Evolutionary conservation across 2,113 vertebrate genomes (phyloP).

Genomic region (Tenrec ecaudatus): DNA sequence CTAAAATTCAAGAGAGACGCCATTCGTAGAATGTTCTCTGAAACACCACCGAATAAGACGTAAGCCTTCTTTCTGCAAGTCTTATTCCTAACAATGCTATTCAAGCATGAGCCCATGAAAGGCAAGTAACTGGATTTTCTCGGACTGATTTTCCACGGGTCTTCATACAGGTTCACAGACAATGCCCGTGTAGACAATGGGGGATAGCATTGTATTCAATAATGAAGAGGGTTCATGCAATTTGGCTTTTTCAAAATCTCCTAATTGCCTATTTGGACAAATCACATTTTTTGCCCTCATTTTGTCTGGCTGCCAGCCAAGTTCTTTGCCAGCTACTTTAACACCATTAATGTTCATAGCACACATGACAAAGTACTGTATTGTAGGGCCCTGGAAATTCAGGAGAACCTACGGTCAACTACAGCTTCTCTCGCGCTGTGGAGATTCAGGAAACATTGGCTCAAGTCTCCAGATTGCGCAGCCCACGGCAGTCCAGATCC

Average conservation of each 20-base stretch:
- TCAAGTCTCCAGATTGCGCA: background rate
- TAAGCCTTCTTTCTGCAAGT: slow-evolving; percentile 13
- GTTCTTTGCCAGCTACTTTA: background rate
- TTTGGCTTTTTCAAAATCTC: background rate
- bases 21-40: background rate
- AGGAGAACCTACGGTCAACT: background rate
- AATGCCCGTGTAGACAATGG: slow-evolving; percentile 46
- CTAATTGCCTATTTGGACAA: slow-evolving; percentile 40
- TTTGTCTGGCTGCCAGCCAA: slow-evolving; percentile 38
- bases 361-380: background rate
- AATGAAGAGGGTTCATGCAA: background rate
- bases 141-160: slow-evolving; percentile 42
- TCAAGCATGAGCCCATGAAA: background rate
- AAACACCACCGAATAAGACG: slow-evolving; percentile 3
- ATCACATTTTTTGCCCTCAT: slow-evolving; percentile 33
- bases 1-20: background rate
- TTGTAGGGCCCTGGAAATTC: background rate
- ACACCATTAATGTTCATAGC: slow-evolving; percentile 6
- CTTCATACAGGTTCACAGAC: slow-evolving; percentile 45
- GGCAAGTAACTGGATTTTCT: slow-evolving; percentile 54
- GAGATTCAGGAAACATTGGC: background rate
- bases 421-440: background rate
- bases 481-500: background rate
- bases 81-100: slow-evolving; percentile 34
- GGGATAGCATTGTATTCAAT: slow-evolving; percentile 43